A percentile compares a stretch with the other conserved stretches of the same genome.
Evolutionary conservation across 2,113 vertebrate genomes (phyloP).

Genomic region (Trochalopteron elliotii): DNA sequence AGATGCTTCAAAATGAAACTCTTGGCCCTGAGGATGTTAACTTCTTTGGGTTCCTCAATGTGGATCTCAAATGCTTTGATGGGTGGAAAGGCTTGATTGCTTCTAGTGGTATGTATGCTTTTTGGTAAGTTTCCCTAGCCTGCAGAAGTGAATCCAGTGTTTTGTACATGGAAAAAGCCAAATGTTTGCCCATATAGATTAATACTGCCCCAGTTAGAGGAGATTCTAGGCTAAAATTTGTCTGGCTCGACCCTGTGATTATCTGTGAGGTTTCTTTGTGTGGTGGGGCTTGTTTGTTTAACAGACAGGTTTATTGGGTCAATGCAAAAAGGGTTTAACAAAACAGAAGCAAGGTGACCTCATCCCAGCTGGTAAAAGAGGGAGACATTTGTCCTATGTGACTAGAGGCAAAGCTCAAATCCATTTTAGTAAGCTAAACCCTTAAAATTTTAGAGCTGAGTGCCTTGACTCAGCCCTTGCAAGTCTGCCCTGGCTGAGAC

Average conservation of each 20-base stretch:
- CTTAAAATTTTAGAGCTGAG: not conserved
- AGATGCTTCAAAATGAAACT: not conserved
- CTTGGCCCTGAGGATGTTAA: not conserved
- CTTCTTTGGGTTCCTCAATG: not conserved
- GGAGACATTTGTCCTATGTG: not conserved
- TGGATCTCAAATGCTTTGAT: not conserved
- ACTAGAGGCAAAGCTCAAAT: slow-evolving; percentile 20
- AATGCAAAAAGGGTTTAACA: not conserved
- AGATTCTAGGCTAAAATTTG: slow-evolving; percentile 9
- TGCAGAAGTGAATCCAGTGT: not conserved
- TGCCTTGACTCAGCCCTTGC: not conserved
- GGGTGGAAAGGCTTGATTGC: not conserved
- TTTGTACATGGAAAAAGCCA: not conserved
- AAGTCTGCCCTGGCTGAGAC: not conserved
- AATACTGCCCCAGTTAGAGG: not conserved
- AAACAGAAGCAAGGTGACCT: slow-evolving; percentile 49
- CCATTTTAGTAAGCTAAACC: not conserved
- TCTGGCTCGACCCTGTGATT: not conserved
- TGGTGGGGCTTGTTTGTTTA: not conserved
- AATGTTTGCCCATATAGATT: not conserved
- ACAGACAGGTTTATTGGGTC: not conserved
- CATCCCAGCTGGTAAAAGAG: not conserved
- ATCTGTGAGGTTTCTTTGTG: not conserved
- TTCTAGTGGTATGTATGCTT: not conserved
- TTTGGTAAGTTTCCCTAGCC: not conserved